Percentiles rank a stretch among this genome's conserved stretches.
Evolutionary conservation across 2,888 invertebrate genomes (phyloP).

Genomic region (Isotomurus palustris): DNA sequence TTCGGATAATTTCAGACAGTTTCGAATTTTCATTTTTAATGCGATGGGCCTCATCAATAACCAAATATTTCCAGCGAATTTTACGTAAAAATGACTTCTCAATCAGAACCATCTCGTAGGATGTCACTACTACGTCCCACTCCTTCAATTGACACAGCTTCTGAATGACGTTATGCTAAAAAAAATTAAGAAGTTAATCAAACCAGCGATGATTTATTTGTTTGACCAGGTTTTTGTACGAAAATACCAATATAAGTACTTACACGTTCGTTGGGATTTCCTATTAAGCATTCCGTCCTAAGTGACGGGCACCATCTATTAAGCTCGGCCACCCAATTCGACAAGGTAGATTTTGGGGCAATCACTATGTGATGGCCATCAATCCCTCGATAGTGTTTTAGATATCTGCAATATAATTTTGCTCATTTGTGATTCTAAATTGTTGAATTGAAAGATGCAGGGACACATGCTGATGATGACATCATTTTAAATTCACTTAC

Average conservation of each 20-base stretch:
- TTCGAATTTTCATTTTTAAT: constrained; percentile 61
- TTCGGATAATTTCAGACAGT: constrained; percentile 49
- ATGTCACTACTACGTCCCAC: constrained; percentile 53
- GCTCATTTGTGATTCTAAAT: background rate
- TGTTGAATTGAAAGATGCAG: no score
- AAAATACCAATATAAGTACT: no score
- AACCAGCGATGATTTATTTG: no score
- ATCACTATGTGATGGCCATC: constrained; percentile 56
- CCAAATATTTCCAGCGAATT: constrained; percentile 59
- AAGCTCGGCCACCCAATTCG: constrained; percentile 66
- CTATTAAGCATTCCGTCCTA: constrained; percentile 30
- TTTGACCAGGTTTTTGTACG: no score
- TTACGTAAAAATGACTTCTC: constrained; percentile 51
- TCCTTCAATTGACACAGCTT: no score
- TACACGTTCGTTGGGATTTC: constrained; percentile 24
- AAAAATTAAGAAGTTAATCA: no score
- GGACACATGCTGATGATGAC: background rate
- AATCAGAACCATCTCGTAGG: constrained; percentile 55
- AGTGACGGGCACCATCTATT: constrained; percentile 53
- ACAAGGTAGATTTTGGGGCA: constrained; percentile 56
- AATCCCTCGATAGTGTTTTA: constrained; percentile 47
- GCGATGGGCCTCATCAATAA: constrained; percentile 68
- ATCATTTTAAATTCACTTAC: constrained; percentile 8
- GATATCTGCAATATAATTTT: constrained; percentile 16
- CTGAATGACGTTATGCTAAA: no score